Evolutionary conservation across 1,140 invertebrate species (phyloP).

Genomic region (Lamellibrachia luymesi): DNA sequence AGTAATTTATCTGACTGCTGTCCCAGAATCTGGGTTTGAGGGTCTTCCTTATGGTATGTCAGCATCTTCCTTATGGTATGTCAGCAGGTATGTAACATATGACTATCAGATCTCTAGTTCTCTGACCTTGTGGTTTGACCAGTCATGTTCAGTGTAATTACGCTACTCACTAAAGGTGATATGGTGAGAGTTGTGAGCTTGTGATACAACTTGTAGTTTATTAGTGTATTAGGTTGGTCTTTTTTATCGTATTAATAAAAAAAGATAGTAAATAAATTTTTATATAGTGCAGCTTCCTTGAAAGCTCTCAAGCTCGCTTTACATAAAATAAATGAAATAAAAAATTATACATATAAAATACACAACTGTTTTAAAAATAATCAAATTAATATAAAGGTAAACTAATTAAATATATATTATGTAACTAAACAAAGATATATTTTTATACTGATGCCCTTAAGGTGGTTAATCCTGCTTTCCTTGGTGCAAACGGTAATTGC

Average conservation of each 20-base stretch:
- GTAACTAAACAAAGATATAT: background rate
- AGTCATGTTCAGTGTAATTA: background rate
- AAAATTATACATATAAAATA: background rate
- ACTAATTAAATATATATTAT: too few relatives aligned
- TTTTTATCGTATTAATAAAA: too few relatives aligned
- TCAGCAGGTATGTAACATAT: background rate
- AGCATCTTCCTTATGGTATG: background rate
- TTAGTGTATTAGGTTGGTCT: too few relatives aligned
- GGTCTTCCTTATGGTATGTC: background rate
- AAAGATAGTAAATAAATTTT: too few relatives aligned
- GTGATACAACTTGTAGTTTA: too few relatives aligned
- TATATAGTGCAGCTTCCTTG: too few relatives aligned
- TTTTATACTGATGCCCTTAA: background rate
- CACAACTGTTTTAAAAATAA: background rate
- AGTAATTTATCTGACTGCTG: background rate
- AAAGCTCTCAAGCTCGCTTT: background rate
- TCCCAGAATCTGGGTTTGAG: background rate
- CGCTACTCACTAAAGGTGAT: background rate
- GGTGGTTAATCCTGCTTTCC: background rate
- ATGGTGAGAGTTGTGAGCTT: too few relatives aligned
- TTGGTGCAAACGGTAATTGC: background rate
- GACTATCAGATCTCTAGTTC: background rate
- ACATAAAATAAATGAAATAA: background rate
- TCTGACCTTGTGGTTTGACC: background rate
- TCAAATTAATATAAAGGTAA: background rate